Percentiles rank a stretch among this genome's conserved stretches.
Evolutionary conservation across 2,797 vertebrate genomes (phyloP).

Genomic region (Leptatherina wallacei): DNA sequence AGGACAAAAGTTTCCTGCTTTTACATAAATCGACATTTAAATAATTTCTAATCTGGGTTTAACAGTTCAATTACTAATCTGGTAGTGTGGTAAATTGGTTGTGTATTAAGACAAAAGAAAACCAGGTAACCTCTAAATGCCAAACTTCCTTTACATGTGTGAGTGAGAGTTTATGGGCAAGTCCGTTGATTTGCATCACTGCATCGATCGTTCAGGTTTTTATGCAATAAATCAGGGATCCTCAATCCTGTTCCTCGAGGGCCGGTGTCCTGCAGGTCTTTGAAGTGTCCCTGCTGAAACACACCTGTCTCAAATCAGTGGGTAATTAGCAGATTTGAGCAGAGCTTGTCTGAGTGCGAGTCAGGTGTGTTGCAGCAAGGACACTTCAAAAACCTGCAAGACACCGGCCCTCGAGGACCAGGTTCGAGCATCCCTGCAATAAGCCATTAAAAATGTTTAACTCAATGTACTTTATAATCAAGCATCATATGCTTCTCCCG

Average conservation of each 20-base stretch:
- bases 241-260: too few relatives aligned
- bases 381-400: too few relatives aligned
- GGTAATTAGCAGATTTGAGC: too few relatives aligned
- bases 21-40: constrained; percentile 13
- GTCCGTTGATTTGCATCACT: constrained; percentile 20
- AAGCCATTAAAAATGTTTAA: constrained; percentile 20
- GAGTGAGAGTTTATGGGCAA: constrained; percentile 25
- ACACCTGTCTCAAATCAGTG: too few relatives aligned
- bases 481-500: constrained; percentile 29
- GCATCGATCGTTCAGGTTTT: constrained; percentile 19
- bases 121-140: constrained; percentile 24
- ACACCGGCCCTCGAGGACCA: too few relatives aligned
- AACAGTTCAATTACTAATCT: constrained; percentile 6
- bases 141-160: constrained; percentile 4
- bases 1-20: not conserved
- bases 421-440: not conserved
- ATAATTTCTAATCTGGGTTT: constrained; percentile 7
- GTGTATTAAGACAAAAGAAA: constrained; percentile 42
- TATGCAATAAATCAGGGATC: constrained; percentile 19
- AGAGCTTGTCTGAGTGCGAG: too few relatives aligned
- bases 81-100: constrained; percentile 24
- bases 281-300: too few relatives aligned
- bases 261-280: too few relatives aligned
- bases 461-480: constrained; percentile 26
- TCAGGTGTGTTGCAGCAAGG: too few relatives aligned